Evolutionary conservation across 2,888 invertebrate genomes (phyloP), one percentile per base, ranked within the genome.

Genomic region (Eledone cirrhosa): DNA sequence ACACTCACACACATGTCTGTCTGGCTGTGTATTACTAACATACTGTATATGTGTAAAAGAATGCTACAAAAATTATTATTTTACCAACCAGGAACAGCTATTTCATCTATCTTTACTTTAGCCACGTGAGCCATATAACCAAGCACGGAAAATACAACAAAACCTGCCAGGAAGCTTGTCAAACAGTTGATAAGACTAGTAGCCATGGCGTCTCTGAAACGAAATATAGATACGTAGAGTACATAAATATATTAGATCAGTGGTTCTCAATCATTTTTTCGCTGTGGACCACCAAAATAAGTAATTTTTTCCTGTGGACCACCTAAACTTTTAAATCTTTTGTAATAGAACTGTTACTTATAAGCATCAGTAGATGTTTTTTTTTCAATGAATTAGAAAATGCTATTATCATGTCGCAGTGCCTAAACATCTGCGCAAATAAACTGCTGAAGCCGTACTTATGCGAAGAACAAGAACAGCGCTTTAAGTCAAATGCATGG

Each of bases 121-220:
- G 87, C 85, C 33, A 85, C 85, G 75, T 87, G 82, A 0, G 90
- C 85, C 90, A 91, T 90, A 81, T 98, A 99, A 0, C 99, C 99
- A 63, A 99, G 93, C 13, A 98, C 97, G 16, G 98, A 96, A 92
- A 99, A 99, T 90, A 99, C 98, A 80, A 99, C 99, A 92, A 99
- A 98, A 14, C 99, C 99, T 48, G 98, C 97, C 67, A 98, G 92
- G 91, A 99, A 97, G 83, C 97, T 97, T 0, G 99, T 99, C 41
- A 94, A 94, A 3, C 97, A 97, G 92, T 99, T 99, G 86, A 99
- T 98, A 74, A 95, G 93, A 86, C 97, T 97, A n/a, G 98, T 98
- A 76, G 97, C 91, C 77, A 99, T 91, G 0, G 98, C 98, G 91
- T 99, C 99, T 89, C 98, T 94, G 74, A 78, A 80, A 59, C 59